Conservation (phyloP, 1,140 invertebrate species). For the Drosophila micromelanica region DNA sequence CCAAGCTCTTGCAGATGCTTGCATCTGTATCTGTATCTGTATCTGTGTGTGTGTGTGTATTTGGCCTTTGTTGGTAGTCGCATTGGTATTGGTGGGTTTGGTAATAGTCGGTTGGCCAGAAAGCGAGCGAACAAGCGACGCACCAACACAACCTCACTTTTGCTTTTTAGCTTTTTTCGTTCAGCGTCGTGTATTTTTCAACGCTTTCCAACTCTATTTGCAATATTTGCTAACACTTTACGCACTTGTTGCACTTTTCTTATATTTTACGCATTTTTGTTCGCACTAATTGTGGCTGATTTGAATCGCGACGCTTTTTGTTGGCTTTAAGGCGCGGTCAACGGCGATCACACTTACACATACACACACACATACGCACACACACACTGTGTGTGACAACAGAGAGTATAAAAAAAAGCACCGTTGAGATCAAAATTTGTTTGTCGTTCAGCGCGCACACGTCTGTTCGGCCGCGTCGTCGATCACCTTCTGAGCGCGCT, state of each 20-base stretch:
- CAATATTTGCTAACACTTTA: slow-evolving; percentile 7
- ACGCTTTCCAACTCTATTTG: slow-evolving; percentile 21
- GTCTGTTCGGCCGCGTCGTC: slow-evolving; percentile 60
- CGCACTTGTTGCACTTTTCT: slow-evolving; percentile 34
- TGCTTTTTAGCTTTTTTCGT: slow-evolving; percentile 12
- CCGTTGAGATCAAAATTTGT: slow-evolving; percentile 76
- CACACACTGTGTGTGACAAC: slow-evolving; percentile 33
- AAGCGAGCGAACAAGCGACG: slow-evolving; percentile 10
- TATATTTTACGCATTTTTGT: slow-evolving; percentile 10
- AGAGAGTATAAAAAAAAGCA: slow-evolving; percentile 59
- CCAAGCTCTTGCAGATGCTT: slow-evolving; percentile 2
- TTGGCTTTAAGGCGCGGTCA: slow-evolving; percentile 78
- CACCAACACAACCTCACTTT: slow-evolving; percentile 79
- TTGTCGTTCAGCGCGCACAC: slow-evolving; percentile 58
- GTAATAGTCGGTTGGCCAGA: slow-evolving; percentile 65
- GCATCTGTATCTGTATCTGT: neutral
- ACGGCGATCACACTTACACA: slow-evolving; percentile 46
- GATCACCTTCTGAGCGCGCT: slow-evolving; percentile 67
- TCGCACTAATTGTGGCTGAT: slow-evolving; percentile 8
- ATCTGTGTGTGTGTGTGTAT: slow-evolving; percentile 24
- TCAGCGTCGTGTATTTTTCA: slow-evolving; percentile 2
- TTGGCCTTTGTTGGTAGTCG: slow-evolving; percentile 56
- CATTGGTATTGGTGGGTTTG: slow-evolving; percentile 66
- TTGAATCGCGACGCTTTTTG: slow-evolving; percentile 47
- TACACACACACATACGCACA: slow-evolving; percentile 14